Evolutionary conservation across 2,797 vertebrate genomes (phyloP).

Genomic region (Merluccius polli): DNA sequence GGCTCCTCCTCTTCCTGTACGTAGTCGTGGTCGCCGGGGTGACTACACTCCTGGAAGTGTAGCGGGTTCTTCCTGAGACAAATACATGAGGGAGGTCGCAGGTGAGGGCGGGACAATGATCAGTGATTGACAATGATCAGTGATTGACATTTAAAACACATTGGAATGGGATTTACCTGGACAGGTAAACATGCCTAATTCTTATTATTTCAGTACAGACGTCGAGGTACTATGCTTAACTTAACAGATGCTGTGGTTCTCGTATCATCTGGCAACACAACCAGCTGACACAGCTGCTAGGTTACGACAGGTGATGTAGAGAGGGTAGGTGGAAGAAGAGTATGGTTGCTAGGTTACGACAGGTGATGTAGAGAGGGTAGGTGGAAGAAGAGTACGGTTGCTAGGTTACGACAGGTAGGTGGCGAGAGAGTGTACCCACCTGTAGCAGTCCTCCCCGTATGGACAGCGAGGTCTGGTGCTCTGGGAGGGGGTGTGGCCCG

Average conservation of each 20-base stretch:
- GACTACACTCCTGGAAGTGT: slow-evolving; percentile 73
- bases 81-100: neutral
- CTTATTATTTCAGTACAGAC: too few relatives aligned
- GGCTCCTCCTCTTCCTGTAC: slow-evolving; percentile 40
- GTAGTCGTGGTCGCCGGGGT: slow-evolving; percentile 71
- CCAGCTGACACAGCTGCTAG: neutral
- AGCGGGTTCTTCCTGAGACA: slow-evolving; percentile 70
- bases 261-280: too few relatives aligned
- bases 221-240: too few relatives aligned
- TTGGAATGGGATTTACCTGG: neutral
- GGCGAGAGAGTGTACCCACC: slow-evolving; percentile 67
- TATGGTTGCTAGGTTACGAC: neutral
- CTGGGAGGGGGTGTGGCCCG: slow-evolving; percentile 12
- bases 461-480: slow-evolving; percentile 73
- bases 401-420: neutral
- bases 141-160: neutral
- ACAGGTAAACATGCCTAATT: too few relatives aligned
- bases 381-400: too few relatives aligned
- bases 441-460: slow-evolving; percentile 87
- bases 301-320: too few relatives aligned
- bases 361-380: too few relatives aligned
- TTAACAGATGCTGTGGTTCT: too few relatives aligned
- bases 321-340: too few relatives aligned
- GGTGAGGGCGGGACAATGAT: neutral
- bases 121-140: neutral